phyloP scores from a whole-genome alignment of 2,888 invertebrate species.

The Zygaena filipendulae region DNA sequence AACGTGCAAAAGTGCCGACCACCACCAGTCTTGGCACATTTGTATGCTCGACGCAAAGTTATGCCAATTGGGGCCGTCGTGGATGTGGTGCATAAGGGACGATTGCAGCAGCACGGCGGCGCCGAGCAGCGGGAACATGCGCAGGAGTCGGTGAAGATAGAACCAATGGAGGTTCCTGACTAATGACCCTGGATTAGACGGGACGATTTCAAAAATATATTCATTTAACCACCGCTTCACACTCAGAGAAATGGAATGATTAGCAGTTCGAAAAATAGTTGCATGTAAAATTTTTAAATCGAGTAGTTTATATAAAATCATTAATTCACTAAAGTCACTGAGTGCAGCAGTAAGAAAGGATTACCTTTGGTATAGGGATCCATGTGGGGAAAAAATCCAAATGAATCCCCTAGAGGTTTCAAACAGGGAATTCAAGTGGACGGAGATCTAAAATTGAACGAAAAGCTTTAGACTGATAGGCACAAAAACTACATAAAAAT shows the following conservation, averaged over 20 bases:
- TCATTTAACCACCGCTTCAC: no score
- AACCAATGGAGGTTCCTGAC: conserved; percentile 32
- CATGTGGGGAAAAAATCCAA: not conserved
- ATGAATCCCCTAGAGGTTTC: not conserved
- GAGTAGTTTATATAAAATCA: no score
- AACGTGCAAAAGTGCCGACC: conserved; percentile 37
- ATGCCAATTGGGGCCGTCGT: conserved; percentile 32
- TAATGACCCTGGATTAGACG: conserved; percentile 23
- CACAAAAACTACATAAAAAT: no score
- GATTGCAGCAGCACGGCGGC: conserved; percentile 27
- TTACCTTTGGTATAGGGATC: no score
- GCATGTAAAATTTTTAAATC: no score
- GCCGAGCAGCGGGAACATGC: conserved; percentile 37
- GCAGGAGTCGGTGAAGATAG: conserved; percentile 32
- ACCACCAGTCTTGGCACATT: conserved; percentile 36
- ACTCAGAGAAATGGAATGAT: no score
- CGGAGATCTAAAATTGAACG: no score
- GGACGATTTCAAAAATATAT: no score
- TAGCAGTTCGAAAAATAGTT: no score
- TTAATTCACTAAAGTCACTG: no score
- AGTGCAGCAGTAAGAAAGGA: no score
- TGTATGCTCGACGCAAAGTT: conserved; percentile 17
- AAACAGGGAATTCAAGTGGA: not conserved
- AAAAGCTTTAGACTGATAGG: no score
- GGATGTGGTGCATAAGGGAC: conserved; percentile 24